Percentiles rank a stretch among this genome's conserved stretches.
Evolutionary conservation across 2,888 invertebrate genomes (phyloP).

Genomic region (Allacma fusca): DNA sequence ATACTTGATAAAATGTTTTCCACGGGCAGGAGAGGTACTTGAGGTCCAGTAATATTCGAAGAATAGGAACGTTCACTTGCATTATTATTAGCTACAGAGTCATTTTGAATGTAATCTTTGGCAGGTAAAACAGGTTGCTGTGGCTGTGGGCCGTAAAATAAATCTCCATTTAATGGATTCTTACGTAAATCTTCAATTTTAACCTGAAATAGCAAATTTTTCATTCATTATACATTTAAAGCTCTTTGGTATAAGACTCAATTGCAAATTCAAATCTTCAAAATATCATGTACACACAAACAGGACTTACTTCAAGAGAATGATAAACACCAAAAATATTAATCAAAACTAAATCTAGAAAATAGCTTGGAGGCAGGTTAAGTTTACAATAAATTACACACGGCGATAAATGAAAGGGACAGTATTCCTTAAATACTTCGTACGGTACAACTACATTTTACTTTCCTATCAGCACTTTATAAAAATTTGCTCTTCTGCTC

Average conservation of each 20-base stretch:
- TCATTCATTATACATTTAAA: too few relatives aligned
- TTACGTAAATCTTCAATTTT: constrained; percentile 14
- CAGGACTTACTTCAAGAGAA: neutral
- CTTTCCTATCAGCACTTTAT: too few relatives aligned
- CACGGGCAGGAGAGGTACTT: constrained; percentile 15
- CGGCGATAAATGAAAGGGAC: too few relatives aligned
- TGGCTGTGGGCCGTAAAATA: neutral
- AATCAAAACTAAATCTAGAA: neutral
- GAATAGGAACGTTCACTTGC: constrained; percentile 18
- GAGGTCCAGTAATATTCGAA: constrained; percentile 19
- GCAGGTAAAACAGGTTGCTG: constrained; percentile 28
- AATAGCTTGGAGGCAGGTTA: neutral
- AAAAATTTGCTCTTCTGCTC: too few relatives aligned
- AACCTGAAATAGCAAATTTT: neutral
- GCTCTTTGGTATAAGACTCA: too few relatives aligned
- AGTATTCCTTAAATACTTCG: too few relatives aligned
- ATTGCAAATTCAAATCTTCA: too few relatives aligned
- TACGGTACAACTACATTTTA: too few relatives aligned
- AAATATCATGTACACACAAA: neutral
- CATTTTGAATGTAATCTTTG: constrained; percentile 26
- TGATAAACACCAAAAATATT: neutral
- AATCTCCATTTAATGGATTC: constrained; percentile 28
- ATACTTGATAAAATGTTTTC: constrained; percentile 6
- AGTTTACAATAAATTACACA: neutral
- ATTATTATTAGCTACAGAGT: neutral